Evolutionary conservation across 2,888 invertebrate genomes (phyloP).

Genomic region (Drosophila robusta): DNA sequence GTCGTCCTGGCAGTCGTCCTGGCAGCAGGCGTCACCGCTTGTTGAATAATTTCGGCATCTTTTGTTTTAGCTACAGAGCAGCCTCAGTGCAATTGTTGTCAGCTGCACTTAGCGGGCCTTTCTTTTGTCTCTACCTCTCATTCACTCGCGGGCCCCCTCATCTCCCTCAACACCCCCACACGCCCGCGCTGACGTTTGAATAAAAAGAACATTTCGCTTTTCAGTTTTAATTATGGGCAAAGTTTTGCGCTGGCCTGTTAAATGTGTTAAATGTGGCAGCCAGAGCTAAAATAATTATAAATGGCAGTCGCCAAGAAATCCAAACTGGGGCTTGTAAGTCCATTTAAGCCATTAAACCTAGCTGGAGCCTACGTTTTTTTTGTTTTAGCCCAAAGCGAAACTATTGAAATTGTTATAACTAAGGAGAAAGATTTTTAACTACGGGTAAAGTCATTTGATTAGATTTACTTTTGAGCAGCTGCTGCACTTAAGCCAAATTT

Average conservation of each 20-base stretch:
- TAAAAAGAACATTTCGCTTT: conserved; percentile 66
- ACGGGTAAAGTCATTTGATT: conserved; percentile 4
- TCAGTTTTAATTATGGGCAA: conserved; percentile 72
- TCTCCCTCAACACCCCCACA: too few relatives aligned
- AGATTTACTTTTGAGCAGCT: conserved; percentile 7
- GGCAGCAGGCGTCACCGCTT: conserved; percentile 63
- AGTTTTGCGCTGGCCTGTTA: conserved; percentile 64
- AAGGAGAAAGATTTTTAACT: neutral
- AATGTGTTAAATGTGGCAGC: conserved; percentile 60
- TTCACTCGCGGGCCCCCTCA: too few relatives aligned
- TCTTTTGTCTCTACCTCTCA: conserved; percentile 23
- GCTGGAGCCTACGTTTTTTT: too few relatives aligned
- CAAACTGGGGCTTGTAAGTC: neutral
- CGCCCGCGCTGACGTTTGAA: conserved; percentile 19
- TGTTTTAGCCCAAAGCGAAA: neutral
- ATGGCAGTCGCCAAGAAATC: conserved; percentile 35
- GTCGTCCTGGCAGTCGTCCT: conserved; percentile 25
- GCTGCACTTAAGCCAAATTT: conserved; percentile 16
- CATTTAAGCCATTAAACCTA: too few relatives aligned
- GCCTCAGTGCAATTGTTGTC: conserved; percentile 68
- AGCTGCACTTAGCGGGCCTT: conserved; percentile 62
- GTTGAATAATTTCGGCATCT: conserved; percentile 73
- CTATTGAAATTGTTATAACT: neutral
- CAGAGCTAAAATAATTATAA: conserved; percentile 60
- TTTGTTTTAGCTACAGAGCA: conserved; percentile 54